Base-by-base conservation (phyloP, 35 echinoderm and acorn worm genomes). In the Ophiothrix spiculata region DNA sequence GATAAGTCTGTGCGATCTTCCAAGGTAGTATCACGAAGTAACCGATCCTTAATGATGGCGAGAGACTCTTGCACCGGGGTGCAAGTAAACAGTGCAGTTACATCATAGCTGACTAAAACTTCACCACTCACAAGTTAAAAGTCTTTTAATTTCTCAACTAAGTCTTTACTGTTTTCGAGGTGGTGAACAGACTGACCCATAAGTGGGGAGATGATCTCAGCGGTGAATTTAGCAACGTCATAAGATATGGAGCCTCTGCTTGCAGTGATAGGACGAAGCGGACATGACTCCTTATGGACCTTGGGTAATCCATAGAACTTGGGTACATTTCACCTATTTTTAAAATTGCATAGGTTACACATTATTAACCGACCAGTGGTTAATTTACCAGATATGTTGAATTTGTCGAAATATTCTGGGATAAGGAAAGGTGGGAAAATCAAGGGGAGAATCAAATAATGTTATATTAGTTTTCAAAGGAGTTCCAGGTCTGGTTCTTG, bases 301-400 rank as follows among this genome's bases (percentile, higher is more conserved):
- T 86, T 86, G 36, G 74, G 84, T 38, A 75, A n/a, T 4, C 84
- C 84, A 31, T 86, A 38, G 33, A 86, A 39, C 69, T 86, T 86
- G 8, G 64, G 84, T 15, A 75, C 79, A n/a, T n/a, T n/a, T n/a
- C n/a, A n/a, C n/a, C n/a, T n/a, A n/a, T n/a, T n/a, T n/a, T n/a
- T n/a, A n/a, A n/a, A n/a, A n/a, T n/a, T n/a, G n/a, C n/a, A n/a
- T n/a, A n/a, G n/a, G n/a, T n/a, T n/a, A n/a, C n/a, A n/a, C n/a
- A n/a, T n/a, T n/a, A n/a, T n/a, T n/a, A n/a, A n/a, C n/a, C n/a
- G n/a, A n/a, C n/a, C n/a, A n/a, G n/a, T n/a, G n/a, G n/a, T n/a
- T n/a, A n/a, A n/a, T n/a, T n/a, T n/a, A n/a, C n/a, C n/a, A n/a
- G n/a, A n/a, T n/a, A n/a, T n/a, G n/a, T n/a, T n/a, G n/a, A n/a